phyloP scores from a whole-genome alignment of 2,888 invertebrate species.

The Chydorus sphaericus region DNA sequence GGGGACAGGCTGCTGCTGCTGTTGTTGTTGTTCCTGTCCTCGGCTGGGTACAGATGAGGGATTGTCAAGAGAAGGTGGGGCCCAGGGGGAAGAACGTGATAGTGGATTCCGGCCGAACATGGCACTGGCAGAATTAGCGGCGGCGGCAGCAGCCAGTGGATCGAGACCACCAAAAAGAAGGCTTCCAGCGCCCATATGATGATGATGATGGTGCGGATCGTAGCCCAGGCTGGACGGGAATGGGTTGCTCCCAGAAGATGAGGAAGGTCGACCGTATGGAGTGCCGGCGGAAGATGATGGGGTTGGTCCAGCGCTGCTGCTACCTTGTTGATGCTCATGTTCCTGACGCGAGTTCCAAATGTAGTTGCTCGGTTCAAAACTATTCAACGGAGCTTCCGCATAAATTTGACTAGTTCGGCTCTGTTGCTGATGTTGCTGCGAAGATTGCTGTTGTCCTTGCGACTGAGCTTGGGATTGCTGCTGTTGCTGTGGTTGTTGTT shows the following conservation, averaged over 20 bases:
- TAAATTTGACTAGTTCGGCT: conserved; percentile 9
- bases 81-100: conserved; percentile 12
- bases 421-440: neutral
- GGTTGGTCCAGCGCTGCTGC: neutral
- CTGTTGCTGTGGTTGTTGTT: neutral
- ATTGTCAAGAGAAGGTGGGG: conserved; percentile 1
- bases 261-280: neutral
- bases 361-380: neutral
- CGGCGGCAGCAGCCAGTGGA: conserved; percentile 3
- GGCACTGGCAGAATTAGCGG: too few relatives aligned
- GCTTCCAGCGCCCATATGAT: conserved; percentile 11
- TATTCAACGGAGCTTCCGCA: neutral
- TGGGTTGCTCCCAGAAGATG: conserved; percentile 1
- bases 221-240: conserved; percentile 9
- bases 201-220: conserved; percentile 1
- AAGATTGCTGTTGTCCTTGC: neutral
- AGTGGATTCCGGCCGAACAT: conserved; percentile 10
- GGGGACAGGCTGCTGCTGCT: neutral
- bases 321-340: neutral
- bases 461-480: neutral
- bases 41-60: neutral
- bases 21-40: neutral
- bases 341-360: conserved; percentile 1
- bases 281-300: neutral
- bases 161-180: conserved; percentile 11